These are phyloP conservation scores for Eurytemora carolleeae DNA, from an alignment of 1,140 invertebrate species.

Conservation along the genomic window DNA sequence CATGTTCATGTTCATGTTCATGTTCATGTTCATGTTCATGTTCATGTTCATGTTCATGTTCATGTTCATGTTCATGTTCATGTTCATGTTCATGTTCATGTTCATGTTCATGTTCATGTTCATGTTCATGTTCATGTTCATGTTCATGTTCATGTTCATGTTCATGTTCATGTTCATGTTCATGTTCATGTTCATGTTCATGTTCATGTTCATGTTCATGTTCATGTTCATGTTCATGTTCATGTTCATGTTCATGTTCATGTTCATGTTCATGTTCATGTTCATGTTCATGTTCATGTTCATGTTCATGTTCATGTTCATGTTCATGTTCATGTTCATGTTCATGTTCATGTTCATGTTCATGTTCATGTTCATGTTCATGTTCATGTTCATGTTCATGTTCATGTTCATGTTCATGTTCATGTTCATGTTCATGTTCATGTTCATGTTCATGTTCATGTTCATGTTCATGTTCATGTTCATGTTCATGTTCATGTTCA, in stretches of 20 bases:
- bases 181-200: not conserved
- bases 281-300: not conserved
- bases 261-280: not conserved
- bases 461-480: not conserved
- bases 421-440: not conserved
- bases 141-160: not conserved
- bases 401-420: not conserved
- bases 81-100: not conserved
- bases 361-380: not conserved
- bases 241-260: not conserved
- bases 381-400: not conserved
- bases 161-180: not conserved
- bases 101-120: not conserved
- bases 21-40: no score
- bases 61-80: not conserved
- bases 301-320: not conserved
- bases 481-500: not conserved
- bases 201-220: not conserved
- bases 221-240: not conserved
- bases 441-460: not conserved
- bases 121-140: not conserved
- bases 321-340: not conserved
- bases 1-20: no score
- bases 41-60: no score
- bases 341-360: not conserved